These are phyloP conservation scores for Goniozus legneri DNA, from an alignment of 1,140 invertebrate genomes.

Conservation along the genomic window DNA sequence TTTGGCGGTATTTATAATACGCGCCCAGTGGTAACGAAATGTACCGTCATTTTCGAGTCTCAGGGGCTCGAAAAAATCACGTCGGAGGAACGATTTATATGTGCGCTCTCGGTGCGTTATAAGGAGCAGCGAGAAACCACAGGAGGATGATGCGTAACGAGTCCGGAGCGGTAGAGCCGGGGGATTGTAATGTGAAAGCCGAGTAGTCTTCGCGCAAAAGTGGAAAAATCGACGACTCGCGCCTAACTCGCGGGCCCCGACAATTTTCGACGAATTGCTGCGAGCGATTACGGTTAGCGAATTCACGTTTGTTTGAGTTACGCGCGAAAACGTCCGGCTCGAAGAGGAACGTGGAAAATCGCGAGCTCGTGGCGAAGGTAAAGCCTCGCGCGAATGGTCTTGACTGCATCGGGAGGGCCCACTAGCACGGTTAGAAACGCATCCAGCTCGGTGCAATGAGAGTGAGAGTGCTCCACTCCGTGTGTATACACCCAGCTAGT, in stretches of 20 bases:
- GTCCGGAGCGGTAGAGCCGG: too few species aligned
- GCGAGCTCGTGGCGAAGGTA: background rate
- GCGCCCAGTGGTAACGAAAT: too few species aligned
- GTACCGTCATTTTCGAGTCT: too few species aligned
- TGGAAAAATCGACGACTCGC: conserved; percentile 11
- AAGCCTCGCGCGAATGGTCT: background rate
- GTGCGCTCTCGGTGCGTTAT: background rate
- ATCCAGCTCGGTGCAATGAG: background rate
- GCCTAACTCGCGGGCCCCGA: conserved; percentile 10
- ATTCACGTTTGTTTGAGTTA: conserved; percentile 35
- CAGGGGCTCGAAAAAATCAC: background rate
- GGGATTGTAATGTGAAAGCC: conserved; percentile 22
- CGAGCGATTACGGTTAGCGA: conserved; percentile 22
- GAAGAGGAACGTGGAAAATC: background rate
- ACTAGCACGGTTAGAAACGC: too few species aligned
- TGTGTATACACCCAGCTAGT: conserved; percentile 10
- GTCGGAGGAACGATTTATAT: background rate
- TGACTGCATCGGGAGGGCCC: too few species aligned
- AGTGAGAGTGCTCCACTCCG: background rate
- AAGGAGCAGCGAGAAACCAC: background rate
- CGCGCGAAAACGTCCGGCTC: background rate
- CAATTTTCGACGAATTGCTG: conserved; percentile 26
- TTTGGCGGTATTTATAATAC: too few species aligned
- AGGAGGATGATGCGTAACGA: too few species aligned
- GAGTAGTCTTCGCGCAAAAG: conserved; percentile 6